Evolutionary conservation across 1,140 invertebrate genomes (phyloP), one percentile per base, ranked within the genome.

Genomic region (Scaptomyza montana): DNA sequence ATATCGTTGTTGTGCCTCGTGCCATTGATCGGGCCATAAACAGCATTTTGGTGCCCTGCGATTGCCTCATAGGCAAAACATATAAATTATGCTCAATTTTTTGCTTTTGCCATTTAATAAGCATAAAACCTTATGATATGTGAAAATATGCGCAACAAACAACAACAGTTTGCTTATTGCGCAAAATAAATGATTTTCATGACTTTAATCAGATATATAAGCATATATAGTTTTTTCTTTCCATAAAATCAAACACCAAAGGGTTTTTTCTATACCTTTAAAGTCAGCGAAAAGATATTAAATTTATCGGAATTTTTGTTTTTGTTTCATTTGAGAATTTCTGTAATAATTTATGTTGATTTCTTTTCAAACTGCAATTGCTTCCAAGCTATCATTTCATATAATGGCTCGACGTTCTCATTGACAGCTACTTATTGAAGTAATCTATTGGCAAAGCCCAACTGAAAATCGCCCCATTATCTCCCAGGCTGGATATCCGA

Each of bases 41-140:
- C 82, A 87, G 84, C 66, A 86, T 87, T 87, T 89, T 87, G 68
- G 50, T 25, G 80, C 72, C 60, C 64, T 72, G 81, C 80, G 80
- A 86, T 86, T 86, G 84, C 75, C 76, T 67, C 82, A 89, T 87
- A 87, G 82, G 82, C 82, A 87, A 87, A 87, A 87, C 82, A 87
- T 87, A 87, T 87, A 89, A 87, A 87, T 87, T 87, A 87, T 87
- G 82, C 84, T 89, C 73, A 82, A 67, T 82, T 87, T 84, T 78
- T 82, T 78, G 45, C 75, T 61, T 66, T 80, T 85, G 81, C 78
- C 81, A 78, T 86, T 86, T 87, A 87, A 87, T 87, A 87, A 87
- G 84, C 82, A 87, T 87, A 87, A 87, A 87, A 87, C 81, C 82
- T 87, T 87, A 87, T 87, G 82, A 87, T 87, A 87, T 87, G 82